phyloP scores from a whole-genome alignment of 1,140 invertebrate species.

The Drosophila funebris region DNA sequence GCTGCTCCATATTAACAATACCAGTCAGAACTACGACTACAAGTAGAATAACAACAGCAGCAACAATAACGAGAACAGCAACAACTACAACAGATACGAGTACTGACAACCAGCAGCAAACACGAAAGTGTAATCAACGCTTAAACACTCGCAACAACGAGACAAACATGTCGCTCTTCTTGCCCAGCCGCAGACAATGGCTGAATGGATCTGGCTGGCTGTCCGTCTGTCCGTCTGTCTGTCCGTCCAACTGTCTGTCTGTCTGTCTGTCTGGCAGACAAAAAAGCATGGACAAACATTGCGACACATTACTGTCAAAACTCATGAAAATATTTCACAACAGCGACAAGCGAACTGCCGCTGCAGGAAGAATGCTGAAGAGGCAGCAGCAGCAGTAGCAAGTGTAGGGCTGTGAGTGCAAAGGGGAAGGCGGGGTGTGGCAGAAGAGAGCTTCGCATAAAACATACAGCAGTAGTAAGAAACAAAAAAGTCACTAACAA shows the following conservation, averaged over 20 bases:
- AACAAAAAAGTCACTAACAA: slow-evolving; percentile 76
- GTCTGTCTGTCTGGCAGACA: slow-evolving; percentile 27
- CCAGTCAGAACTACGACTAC: slow-evolving; percentile 11
- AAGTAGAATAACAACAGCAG: slow-evolving; percentile 10
- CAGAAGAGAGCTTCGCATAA: slow-evolving; percentile 39
- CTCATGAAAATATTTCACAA: slow-evolving; percentile 81
- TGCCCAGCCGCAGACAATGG: slow-evolving; percentile 39
- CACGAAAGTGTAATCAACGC: slow-evolving; percentile 81
- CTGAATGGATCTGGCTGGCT: slow-evolving; percentile 10
- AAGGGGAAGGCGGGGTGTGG: not conserved
- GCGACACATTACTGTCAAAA: slow-evolving; percentile 82
- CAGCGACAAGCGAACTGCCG: slow-evolving; percentile 47
- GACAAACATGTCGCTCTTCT: slow-evolving; percentile 56
- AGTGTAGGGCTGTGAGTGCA: not conserved
- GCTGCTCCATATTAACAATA: slow-evolving; percentile 25
- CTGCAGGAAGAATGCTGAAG: slow-evolving; percentile 5
- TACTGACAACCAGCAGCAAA: slow-evolving; percentile 72
- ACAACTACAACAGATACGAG: slow-evolving; percentile 37
- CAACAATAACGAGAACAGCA: slow-evolving; percentile 30
- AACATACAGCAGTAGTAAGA: slow-evolving; percentile 51
- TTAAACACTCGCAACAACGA: slow-evolving; percentile 76
- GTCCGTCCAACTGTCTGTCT: slow-evolving; percentile 7
- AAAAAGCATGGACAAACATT: slow-evolving; percentile 75
- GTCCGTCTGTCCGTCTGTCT: slow-evolving; percentile 7
- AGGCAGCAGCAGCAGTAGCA: not conserved